Evolutionary conservation across 2,797 vertebrate genomes (phyloP).

Genomic region (Vespertilio murinus): DNA sequence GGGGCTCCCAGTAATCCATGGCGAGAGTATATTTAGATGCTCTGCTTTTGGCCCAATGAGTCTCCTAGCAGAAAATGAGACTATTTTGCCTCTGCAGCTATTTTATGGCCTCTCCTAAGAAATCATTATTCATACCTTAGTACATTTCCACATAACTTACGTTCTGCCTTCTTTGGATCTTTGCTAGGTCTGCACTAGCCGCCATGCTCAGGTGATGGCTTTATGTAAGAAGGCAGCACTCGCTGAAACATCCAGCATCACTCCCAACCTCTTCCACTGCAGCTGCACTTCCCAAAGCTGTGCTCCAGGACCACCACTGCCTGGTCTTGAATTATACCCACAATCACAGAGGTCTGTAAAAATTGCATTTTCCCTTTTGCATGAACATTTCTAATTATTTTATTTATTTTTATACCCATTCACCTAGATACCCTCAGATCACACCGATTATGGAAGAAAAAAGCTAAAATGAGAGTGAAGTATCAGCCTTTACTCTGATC

Average conservation of each 20-base stretch:
- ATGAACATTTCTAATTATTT: neutral
- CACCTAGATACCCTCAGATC: neutral
- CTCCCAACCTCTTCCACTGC: neutral
- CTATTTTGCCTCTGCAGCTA: neutral
- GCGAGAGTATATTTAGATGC: neutral
- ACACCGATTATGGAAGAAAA: neutral
- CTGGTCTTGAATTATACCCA: too few species aligned
- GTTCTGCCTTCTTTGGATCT: neutral
- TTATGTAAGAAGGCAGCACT: neutral
- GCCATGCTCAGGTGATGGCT: neutral
- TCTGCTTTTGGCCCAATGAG: neutral
- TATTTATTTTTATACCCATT: neutral
- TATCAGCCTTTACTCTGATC: neutral
- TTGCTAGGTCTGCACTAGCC: neutral
- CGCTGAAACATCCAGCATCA: neutral
- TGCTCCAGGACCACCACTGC: neutral
- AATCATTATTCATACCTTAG: neutral
- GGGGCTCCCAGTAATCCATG: neutral
- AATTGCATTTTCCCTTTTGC: neutral
- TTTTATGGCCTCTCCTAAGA: slow-evolving; percentile 3
- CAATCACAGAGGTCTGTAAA: neutral
- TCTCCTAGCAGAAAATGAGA: neutral
- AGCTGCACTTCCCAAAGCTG: neutral
- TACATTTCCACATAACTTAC: neutral
- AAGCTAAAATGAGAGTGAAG: neutral